A percentile compares a stretch with the other conserved stretches of the same genome.
phyloP scores from a whole-genome alignment of 1,140 invertebrate species.

The Pygmarrhopalites habei region DNA sequence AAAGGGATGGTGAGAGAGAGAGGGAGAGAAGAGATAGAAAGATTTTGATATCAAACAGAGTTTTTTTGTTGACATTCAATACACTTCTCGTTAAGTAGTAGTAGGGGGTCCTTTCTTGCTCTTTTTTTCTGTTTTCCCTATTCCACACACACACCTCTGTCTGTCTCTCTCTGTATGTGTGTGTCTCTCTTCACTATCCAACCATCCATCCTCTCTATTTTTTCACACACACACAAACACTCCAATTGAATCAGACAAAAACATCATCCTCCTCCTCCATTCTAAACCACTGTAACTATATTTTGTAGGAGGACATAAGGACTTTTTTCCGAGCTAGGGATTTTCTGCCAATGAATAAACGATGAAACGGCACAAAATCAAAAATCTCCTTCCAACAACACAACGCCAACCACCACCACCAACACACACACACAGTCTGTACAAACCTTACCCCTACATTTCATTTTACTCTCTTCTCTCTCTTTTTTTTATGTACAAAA shows the following conservation, averaged over 20 bases:
- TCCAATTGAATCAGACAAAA: constrained; percentile 30
- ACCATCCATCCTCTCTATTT: neutral
- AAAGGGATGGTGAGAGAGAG: neutral
- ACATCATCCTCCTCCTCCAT: neutral
- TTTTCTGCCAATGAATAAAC: constrained; percentile 36
- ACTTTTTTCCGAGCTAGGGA: constrained; percentile 22
- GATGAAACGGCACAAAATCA: constrained; percentile 35
- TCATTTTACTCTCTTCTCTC: neutral
- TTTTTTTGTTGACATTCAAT: constrained; percentile 31
- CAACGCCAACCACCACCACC: neutral
- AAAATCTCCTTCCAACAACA: constrained; percentile 7
- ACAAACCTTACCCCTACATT: neutral
- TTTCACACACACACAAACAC: constrained; percentile 3
- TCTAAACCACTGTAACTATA: neutral
- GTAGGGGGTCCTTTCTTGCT: constrained; percentile 18
- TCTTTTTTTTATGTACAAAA: neutral
- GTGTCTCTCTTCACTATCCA: too few species aligned
- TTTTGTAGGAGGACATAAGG: constrained; percentile 2
- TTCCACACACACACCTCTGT: too few species aligned
- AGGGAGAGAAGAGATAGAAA: too few species aligned
- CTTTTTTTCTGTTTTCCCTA: too few species aligned
- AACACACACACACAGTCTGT: neutral
- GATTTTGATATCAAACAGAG: constrained; percentile 30
- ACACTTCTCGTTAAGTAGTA: constrained; percentile 35
- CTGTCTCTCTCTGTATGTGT: too few species aligned